Evolutionary conservation across 2,113 vertebrate species (phyloP).

Genomic region (Nerophis lumbriciformis): DNA sequence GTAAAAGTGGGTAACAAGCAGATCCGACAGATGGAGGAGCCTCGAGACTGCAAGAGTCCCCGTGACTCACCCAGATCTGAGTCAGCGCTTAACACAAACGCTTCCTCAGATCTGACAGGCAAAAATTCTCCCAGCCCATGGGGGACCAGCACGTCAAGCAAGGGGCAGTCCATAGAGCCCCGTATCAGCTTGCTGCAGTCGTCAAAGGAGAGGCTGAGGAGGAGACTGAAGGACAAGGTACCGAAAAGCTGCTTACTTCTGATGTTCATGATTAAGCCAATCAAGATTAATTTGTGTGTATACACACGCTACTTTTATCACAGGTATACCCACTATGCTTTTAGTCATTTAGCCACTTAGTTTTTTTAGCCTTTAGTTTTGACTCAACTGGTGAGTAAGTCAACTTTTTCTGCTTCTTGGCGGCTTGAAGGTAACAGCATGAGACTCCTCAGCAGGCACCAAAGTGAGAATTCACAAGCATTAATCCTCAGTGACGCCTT

Average conservation of each 20-base stretch:
- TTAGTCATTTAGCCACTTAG: slow-evolving; percentile 18
- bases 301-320: slow-evolving; percentile 22
- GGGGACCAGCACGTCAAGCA: slow-evolving; percentile 32
- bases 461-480: slow-evolving; percentile 26
- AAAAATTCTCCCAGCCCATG: slow-evolving; percentile 47
- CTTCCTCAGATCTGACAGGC: slow-evolving; percentile 14
- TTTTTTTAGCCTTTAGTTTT: slow-evolving; percentile 18
- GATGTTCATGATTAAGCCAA: slow-evolving; percentile 47
- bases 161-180: slow-evolving; percentile 74
- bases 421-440: slow-evolving; percentile 25
- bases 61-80: slow-evolving; percentile 55
- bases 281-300: slow-evolving; percentile 18
- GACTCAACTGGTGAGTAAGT: slow-evolving; percentile 25
- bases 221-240: slow-evolving; percentile 96
- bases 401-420: slow-evolving; percentile 19
- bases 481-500: slow-evolving; percentile 1
- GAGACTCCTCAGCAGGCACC: slow-evolving; percentile 12
- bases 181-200: slow-evolving; percentile 90
- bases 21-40: slow-evolving; percentile 22
- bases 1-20: slow-evolving; percentile 71
- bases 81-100: slow-evolving; percentile 17
- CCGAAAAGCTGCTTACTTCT: slow-evolving; percentile 49
- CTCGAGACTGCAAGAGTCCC: slow-evolving; percentile 52
- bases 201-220: slow-evolving; percentile 91
- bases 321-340: slow-evolving; percentile 13